phyloP scores from a whole-genome alignment of 2,797 vertebrate species.

The Pogoniulus pusillus region DNA sequence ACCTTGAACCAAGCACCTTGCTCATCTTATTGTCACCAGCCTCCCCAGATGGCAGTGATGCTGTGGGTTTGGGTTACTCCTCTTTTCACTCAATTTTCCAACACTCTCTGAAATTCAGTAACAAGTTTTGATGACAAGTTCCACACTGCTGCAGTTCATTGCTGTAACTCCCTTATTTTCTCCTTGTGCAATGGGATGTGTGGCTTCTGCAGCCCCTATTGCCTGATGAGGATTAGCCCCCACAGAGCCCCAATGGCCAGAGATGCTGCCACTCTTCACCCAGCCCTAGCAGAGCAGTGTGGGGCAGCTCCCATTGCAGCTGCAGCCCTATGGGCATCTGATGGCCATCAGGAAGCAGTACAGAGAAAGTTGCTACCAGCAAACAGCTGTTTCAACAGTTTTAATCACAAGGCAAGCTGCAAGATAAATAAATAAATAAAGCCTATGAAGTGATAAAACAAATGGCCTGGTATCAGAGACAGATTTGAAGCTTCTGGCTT shows the following conservation, averaged over 20 bases:
- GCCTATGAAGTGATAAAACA: conserved; percentile 52
- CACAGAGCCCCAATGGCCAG: rapidly evolving
- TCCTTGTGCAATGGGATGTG: neutral
- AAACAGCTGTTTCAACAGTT: conserved; percentile 63
- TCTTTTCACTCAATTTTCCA: neutral
- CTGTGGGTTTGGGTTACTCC: neutral
- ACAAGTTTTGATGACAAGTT: rapidly evolving
- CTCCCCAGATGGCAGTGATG: rapidly evolving
- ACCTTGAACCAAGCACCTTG: neutral
- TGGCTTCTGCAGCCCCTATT: neutral
- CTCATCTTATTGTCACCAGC: neutral
- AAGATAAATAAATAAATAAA: conserved; percentile 68
- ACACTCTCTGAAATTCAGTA: neutral
- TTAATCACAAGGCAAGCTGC: conserved; percentile 22
- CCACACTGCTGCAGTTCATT: no score
- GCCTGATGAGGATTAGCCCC: rapidly evolving
- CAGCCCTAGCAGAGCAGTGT: rapidly evolving
- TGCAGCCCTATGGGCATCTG: neutral
- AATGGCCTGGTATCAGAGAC: conserved; percentile 26
- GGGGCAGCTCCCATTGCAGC: neutral
- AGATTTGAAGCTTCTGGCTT: conserved; percentile 65
- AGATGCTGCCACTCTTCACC: neutral
- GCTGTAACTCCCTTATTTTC: no score
- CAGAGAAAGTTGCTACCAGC: neutral
- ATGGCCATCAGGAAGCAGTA: neutral